These are phyloP conservation scores for Pitta sordida DNA, from an alignment of 2,113 vertebrate species.

Conservation along the genomic window DNA sequence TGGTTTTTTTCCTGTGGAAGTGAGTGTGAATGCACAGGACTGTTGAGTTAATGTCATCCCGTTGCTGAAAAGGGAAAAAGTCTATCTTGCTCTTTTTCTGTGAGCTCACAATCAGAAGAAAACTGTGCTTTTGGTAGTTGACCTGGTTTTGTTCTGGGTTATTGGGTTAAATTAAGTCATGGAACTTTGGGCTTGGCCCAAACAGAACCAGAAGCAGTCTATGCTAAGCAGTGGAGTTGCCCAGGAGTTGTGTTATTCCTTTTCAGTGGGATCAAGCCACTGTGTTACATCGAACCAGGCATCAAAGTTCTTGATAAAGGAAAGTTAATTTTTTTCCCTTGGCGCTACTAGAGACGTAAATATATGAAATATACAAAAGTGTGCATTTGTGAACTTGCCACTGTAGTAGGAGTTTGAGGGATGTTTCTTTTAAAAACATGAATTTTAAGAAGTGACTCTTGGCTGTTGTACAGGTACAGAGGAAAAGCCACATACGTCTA, in stretches of 20 bases:
- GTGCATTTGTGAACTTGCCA: neutral
- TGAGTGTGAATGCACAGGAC: neutral
- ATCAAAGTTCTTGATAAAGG: neutral
- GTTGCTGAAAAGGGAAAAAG: neutral
- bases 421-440: neutral
- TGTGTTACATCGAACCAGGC: neutral
- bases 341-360: neutral
- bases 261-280: neutral
- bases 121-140: neutral
- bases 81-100: neutral
- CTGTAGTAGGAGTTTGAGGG: neutral
- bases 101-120: neutral
- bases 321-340: neutral
- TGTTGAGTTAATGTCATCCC: neutral
- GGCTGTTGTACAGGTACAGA: slow-evolving; percentile 42
- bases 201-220: neutral
- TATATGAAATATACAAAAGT: neutral
- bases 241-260: neutral
- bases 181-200: neutral
- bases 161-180: neutral
- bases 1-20: neutral
- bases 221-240: neutral
- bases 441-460: slow-evolving; percentile 8
- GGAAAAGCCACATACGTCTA: neutral
- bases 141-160: neutral